Percentiles rank a stretch among this genome's conserved stretches.
phyloP scores from a whole-genome alignment of 2,797 vertebrate species.

The Ceryle rudis region DNA sequence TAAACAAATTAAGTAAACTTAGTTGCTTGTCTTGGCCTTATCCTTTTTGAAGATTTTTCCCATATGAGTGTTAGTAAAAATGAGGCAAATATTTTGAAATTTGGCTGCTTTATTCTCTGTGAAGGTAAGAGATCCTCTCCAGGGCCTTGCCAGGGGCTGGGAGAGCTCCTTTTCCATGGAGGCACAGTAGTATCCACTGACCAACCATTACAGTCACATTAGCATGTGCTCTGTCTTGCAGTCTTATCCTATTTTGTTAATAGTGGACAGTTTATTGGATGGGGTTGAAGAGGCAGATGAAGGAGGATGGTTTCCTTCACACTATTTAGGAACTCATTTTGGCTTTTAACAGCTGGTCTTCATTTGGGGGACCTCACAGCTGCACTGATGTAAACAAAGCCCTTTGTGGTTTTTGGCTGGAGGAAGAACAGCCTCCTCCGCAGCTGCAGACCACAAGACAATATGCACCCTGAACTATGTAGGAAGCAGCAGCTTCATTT shows the following conservation, averaged over 20 bases:
- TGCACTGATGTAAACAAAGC: slow-evolving; percentile 28
- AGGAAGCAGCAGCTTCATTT: background rate
- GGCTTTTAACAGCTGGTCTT: slow-evolving; percentile 23
- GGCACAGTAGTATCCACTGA: fast-evolving
- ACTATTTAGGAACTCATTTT: slow-evolving; percentile 1
- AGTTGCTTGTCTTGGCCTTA: background rate
- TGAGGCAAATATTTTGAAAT: background rate
- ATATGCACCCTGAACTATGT: fast-evolving
- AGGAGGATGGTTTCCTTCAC: background rate
- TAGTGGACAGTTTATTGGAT: background rate
- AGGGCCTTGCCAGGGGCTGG: background rate
- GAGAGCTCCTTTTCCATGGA: background rate
- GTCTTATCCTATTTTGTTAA: background rate
- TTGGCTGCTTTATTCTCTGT: background rate
- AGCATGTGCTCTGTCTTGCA: background rate
- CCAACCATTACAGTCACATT: fast-evolving
- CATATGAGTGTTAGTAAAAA: background rate
- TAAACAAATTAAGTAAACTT: background rate
- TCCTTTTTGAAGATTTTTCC: background rate
- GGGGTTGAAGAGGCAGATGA: background rate
- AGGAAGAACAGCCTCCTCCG: background rate
- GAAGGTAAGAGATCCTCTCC: background rate
- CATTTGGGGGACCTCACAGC: slow-evolving; percentile 26
- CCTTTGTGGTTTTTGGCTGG: background rate
- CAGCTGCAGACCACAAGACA: background rate